Evolutionary conservation across 2,797 vertebrate genomes (phyloP).

Genomic region (Hippopotamyrus pictus): DNA sequence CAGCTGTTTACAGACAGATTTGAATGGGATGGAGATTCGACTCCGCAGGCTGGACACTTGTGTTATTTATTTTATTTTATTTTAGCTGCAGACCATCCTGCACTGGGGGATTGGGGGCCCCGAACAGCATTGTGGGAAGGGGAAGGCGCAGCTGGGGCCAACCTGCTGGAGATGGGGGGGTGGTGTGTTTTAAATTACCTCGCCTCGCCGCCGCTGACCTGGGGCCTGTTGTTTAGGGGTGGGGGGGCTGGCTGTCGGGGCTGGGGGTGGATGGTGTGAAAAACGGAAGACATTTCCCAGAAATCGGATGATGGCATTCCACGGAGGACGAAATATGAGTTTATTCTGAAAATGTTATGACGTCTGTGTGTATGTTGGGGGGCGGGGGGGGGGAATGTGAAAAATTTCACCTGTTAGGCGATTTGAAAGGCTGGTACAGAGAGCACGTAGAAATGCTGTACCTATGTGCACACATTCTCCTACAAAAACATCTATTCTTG

Average conservation of each 20-base stretch:
- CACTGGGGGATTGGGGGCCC: constrained; percentile 35
- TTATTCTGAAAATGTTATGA: constrained; percentile 10
- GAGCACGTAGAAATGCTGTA: neutral
- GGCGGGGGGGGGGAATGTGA: neutral
- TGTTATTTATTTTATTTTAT: neutral
- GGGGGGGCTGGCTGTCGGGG: neutral
- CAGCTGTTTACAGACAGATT: constrained; percentile 83
- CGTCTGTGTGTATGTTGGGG: neutral
- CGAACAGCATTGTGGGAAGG: constrained; percentile 65
- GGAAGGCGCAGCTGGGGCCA: constrained; percentile 64
- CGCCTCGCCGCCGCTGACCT: constrained; percentile 43
- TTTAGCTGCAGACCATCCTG: constrained; percentile 47
- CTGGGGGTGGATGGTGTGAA: neutral
- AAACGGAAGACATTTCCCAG: neutral
- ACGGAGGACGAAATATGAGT: neutral
- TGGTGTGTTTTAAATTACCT: constrained; percentile 51
- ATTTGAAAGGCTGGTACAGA: neutral
- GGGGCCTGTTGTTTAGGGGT: constrained; percentile 46
- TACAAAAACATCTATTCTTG: neutral
- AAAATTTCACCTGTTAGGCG: neutral
- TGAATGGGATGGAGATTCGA: constrained; percentile 77
- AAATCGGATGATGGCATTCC: neutral
- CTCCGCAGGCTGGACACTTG: constrained; percentile 48
- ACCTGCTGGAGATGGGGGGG: constrained; percentile 35
- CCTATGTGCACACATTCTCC: neutral